Evolutionary conservation across 2,113 vertebrate species (phyloP), one percentile per base, ranked within the genome.

Genomic region (Ariopsis seemanni): DNA sequence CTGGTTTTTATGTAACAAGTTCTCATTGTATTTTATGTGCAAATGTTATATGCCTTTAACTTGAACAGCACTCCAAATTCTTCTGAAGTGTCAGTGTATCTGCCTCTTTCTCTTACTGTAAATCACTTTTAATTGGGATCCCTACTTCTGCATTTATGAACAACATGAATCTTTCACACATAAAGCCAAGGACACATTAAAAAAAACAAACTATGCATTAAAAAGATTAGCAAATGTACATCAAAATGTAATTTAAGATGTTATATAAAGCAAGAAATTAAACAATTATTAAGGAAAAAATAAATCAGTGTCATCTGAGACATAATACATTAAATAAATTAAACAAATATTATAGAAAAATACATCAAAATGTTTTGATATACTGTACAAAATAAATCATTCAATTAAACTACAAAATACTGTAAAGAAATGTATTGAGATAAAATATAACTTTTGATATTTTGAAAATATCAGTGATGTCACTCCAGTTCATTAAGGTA

Each of bases 101-200:
- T 86, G 42, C 5, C 60, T 77, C 30, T 27, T 58, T 0, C 72
- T 57, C 63, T 88, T 86, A 85, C 77, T 72, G 52, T 88, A 90
- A 77, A 92, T 92, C 88, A 89, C 74, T 90, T 79, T 91, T 94
- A 93, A 94, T 94, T 94, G 89, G 88, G 79, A 67, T 27, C 4
- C 80, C 88, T 78, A 42, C 50, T 85, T 69, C 25, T 86, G 80
- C 84, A 30, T 72, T 55, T 55, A 81, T 92, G 90, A 91, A 90
- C 89, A 82, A 89, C 77, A 62, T 89, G 18, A 79, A 75, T 84
- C 78, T 63, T 79, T 2, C 14, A 25, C 5, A 20, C 8, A n/a
- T 25, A 75, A 57, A 86, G 0, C 75, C 75, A 67, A 65, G 74
- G 27, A 57, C 72, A 30, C 7, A 50, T 48, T 9, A 11, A 75